Conservation (phyloP, 2,113 vertebrate species). For the Butorides virescens region DNA sequence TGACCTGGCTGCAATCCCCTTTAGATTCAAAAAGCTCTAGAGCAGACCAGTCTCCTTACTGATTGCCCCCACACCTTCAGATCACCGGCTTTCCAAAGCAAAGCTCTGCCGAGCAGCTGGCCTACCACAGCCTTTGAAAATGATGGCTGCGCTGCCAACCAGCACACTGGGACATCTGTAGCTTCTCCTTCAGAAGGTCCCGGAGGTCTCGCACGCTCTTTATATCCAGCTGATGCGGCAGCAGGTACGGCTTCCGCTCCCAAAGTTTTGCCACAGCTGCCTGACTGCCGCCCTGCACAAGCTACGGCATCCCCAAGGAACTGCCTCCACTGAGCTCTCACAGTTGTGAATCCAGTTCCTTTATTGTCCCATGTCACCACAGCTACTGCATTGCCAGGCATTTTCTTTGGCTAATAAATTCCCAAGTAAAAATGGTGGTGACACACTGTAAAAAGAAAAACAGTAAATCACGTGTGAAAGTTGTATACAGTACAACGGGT, state of each 20-base stretch:
- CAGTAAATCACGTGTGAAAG: rapidly evolving
- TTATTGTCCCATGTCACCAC: not conserved
- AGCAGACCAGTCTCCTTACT: not conserved
- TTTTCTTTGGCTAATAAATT: not conserved
- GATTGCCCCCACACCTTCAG: not conserved
- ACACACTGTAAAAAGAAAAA: not conserved
- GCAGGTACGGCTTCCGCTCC: not conserved
- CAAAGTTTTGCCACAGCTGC: not conserved
- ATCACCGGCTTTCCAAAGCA: not conserved
- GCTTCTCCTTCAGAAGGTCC: not conserved
- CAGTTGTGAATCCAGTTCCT: not conserved
- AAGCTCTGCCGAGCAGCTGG: rapidly evolving
- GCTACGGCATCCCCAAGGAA: not conserved
- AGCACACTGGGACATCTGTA: not conserved
- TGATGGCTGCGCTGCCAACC: not conserved
- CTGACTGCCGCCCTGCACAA: not conserved
- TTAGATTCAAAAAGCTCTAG: not conserved
- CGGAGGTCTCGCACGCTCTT: not conserved
- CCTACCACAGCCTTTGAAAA: not conserved
- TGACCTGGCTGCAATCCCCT: not conserved
- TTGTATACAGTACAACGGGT: not conserved
- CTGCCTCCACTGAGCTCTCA: not conserved
- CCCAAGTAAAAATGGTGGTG: not conserved
- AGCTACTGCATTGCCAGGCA: not conserved
- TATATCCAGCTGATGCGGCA: not conserved